These are phyloP conservation scores for Onthophagus taurus DNA, from an alignment of 1,140 invertebrate species.

Conservation along the genomic window DNA sequence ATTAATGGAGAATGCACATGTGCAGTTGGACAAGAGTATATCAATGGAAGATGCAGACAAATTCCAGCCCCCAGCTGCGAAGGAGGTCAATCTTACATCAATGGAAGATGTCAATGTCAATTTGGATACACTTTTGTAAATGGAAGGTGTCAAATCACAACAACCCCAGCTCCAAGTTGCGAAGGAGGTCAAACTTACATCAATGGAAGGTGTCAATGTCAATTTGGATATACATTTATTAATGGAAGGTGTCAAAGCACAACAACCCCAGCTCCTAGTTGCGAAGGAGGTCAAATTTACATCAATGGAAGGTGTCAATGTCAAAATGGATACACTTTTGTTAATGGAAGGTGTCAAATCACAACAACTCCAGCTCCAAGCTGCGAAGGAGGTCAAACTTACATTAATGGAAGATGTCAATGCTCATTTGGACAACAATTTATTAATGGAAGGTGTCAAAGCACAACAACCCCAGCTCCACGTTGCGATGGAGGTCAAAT, in stretches of 20 bases:
- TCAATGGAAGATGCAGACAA: conserved; percentile 6
- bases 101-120: conserved; percentile 1
- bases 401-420: conserved; percentile 3
- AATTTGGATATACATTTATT: too few species aligned
- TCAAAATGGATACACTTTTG: neutral
- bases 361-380: neutral
- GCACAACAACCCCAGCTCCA: neutral
- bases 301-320: conserved; percentile 4
- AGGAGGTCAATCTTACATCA: neutral
- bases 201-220: too few species aligned
- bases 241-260: too few species aligned
- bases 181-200: too few species aligned
- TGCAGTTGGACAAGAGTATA: neutral
- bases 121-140: too few species aligned
- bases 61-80: neutral
- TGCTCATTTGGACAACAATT: neutral
- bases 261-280: too few species aligned
- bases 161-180: too few species aligned
- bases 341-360: neutral
- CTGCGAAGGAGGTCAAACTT: neutral
- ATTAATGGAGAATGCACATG: conserved; percentile 1
- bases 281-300: neutral
- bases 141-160: too few species aligned
- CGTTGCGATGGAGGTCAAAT: neutral
- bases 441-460: neutral